Percentiles rank a stretch among this genome's conserved stretches.
These are phyloP conservation scores for Pseudopleuronectes americanus DNA, from an alignment of 2,797 vertebrate genomes.

Conservation along the genomic window DNA sequence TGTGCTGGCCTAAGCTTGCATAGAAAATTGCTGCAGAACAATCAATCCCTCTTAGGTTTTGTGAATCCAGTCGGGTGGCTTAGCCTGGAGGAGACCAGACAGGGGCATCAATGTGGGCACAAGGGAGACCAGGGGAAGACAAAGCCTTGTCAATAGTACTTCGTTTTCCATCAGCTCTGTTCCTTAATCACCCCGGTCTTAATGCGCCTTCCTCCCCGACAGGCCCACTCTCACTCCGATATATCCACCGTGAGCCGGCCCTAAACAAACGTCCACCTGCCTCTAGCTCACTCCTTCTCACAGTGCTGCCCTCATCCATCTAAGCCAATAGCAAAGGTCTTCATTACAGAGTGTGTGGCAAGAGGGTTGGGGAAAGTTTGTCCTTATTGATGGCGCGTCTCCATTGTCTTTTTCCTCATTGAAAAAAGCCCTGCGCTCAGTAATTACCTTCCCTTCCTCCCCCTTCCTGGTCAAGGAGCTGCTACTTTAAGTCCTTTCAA, in stretches of 20 bases:
- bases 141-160: slow-evolving; percentile 83
- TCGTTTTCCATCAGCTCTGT: slow-evolving; percentile 83
- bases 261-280: slow-evolving; percentile 82
- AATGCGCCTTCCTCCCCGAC: slow-evolving; percentile 74
- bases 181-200: slow-evolving; percentile 83
- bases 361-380: slow-evolving; percentile 75
- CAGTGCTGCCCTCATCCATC: slow-evolving; percentile 77
- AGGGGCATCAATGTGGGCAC: slow-evolving; percentile 75
- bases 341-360: slow-evolving; percentile 78
- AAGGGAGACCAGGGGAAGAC: slow-evolving; percentile 73
- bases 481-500: slow-evolving; percentile 70
- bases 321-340: slow-evolving; percentile 82
- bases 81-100: slow-evolving; percentile 72
- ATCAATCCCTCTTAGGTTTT: slow-evolving; percentile 83
- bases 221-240: slow-evolving; percentile 76
- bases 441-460: slow-evolving; percentile 76
- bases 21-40: slow-evolving; percentile 79
- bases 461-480: slow-evolving; percentile 67
- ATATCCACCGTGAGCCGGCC: slow-evolving; percentile 68
- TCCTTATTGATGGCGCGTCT: slow-evolving; percentile 81
- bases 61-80: slow-evolving; percentile 79
- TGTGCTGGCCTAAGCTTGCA: slow-evolving; percentile 64
- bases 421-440: slow-evolving; percentile 55
- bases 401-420: slow-evolving; percentile 77
- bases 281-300: slow-evolving; percentile 62